Conservation (phyloP, 1,140 invertebrate species). For the Cephus cinctus region DNA sequence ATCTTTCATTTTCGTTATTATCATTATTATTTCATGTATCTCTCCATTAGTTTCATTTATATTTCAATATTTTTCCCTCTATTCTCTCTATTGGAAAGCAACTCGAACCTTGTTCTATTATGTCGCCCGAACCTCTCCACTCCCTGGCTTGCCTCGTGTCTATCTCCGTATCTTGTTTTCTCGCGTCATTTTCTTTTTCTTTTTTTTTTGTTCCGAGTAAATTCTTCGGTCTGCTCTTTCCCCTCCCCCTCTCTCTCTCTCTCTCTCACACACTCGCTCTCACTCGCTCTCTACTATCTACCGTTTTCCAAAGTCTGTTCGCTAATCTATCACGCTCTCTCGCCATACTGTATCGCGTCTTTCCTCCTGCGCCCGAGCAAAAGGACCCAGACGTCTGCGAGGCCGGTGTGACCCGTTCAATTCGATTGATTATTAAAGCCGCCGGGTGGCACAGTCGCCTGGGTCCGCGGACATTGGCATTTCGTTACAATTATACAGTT, state of each 20-base stretch:
- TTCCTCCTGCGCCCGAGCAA: conserved; percentile 30
- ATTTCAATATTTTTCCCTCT: conserved; percentile 4
- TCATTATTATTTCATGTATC: too few species aligned
- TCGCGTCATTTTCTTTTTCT: conserved; percentile 11
- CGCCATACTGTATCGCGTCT: conserved; percentile 17
- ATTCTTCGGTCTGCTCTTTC: too few species aligned
- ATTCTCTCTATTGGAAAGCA: conserved; percentile 20
- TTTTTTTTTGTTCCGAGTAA: conserved; percentile 18
- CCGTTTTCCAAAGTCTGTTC: too few species aligned
- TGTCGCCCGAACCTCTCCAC: conserved; percentile 15
- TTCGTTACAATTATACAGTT: conserved; percentile 55
- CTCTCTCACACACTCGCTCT: too few species aligned
- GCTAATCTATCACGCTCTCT: conserved; percentile 12
- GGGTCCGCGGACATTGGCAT: conserved; percentile 51
- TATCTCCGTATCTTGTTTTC: conserved; percentile 15
- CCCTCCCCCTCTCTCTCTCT: too few species aligned
- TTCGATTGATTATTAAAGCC: conserved; percentile 23
- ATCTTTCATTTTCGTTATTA: too few species aligned
- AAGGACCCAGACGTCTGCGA: conserved; percentile 36
- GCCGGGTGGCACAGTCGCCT: conserved; percentile 25
- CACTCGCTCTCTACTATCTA: too few species aligned
- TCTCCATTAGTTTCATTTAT: conserved; percentile 7
- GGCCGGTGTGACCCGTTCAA: conserved; percentile 13
- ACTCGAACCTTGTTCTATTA: conserved; percentile 20
- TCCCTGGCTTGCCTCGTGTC: conserved; percentile 5